Conservation (phyloP, 1,140 invertebrate genomes). For the Drosophila yakuba region DNA sequence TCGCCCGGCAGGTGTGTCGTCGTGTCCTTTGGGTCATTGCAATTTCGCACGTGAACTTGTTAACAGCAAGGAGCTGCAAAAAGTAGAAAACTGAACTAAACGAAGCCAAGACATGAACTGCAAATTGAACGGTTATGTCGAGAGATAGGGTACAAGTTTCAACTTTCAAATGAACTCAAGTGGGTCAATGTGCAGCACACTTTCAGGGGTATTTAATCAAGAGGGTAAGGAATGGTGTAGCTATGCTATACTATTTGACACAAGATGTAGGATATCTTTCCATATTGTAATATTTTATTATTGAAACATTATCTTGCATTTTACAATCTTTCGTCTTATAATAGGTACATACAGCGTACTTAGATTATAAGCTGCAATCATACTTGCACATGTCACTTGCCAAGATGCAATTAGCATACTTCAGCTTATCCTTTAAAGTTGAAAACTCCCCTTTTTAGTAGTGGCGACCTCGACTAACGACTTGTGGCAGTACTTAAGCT, state of each 20-base stretch:
- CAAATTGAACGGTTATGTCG: conserved; percentile 69
- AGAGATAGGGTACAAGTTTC: conserved; percentile 24
- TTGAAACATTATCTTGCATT: background rate
- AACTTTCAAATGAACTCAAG: conserved; percentile 8
- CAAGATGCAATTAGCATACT: conserved; percentile 7
- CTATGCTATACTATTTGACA: background rate
- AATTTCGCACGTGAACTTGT: conserved; percentile 75
- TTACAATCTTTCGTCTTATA: too few species aligned
- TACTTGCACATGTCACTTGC: background rate
- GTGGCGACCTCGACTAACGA: conserved; percentile 46
- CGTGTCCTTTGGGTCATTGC: conserved; percentile 61
- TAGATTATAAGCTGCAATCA: too few species aligned
- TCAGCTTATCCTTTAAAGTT: conserved; percentile 20
- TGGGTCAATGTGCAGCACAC: conserved; percentile 4
- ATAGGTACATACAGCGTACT: too few species aligned
- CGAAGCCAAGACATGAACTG: conserved; percentile 53
- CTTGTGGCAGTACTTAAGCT: conserved; percentile 52
- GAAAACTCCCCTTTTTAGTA: background rate
- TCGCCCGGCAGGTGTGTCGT: conserved; percentile 1
- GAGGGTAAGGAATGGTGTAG: too few species aligned
- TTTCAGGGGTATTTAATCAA: conserved; percentile 3
- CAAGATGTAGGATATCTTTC: background rate
- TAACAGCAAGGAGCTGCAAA: conserved; percentile 52
- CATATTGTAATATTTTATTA: too few species aligned
- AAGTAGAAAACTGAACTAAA: conserved; percentile 5